phyloP scores from a whole-genome alignment of 2,888 invertebrate species.

The Micropterix aruncella region DNA sequence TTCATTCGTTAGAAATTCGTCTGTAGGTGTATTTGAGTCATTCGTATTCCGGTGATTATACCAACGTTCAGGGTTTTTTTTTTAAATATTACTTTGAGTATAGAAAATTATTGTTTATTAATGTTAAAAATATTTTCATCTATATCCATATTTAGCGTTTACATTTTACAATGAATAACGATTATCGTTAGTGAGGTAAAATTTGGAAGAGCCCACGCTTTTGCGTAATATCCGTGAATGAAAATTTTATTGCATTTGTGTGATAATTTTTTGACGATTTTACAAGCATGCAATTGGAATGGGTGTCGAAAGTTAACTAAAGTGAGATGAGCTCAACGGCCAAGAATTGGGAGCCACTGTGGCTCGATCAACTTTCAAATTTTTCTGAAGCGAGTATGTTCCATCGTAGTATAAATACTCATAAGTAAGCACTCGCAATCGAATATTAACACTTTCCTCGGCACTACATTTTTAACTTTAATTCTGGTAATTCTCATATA shows the following conservation, averaged over 20 bases:
- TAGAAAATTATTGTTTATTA: background rate
- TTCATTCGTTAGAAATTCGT: too few relatives aligned
- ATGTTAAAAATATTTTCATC: background rate
- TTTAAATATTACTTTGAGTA: background rate
- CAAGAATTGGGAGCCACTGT: too few relatives aligned
- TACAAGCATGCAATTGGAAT: constrained; percentile 36
- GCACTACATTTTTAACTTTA: too few relatives aligned
- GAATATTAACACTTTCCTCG: too few relatives aligned
- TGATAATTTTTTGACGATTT: constrained; percentile 44
- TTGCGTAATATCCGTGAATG: background rate
- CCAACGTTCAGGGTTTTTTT: constrained; percentile 37
- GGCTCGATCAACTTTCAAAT: too few relatives aligned
- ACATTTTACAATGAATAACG: background rate
- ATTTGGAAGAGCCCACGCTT: background rate
- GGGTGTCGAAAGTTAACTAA: too few relatives aligned
- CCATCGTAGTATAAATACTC: too few relatives aligned
- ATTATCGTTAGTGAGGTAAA: background rate
- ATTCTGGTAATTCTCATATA: too few relatives aligned
- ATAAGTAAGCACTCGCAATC: too few relatives aligned
- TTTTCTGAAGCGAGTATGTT: too few relatives aligned
- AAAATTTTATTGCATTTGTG: constrained; percentile 29
- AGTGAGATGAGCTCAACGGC: too few relatives aligned
- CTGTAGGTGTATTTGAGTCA: background rate
- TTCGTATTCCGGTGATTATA: constrained; percentile 27
- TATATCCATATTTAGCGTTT: background rate